Base-by-base conservation (phyloP, 2,797 vertebrate genomes). In the Onychomys leucogaster region DNA sequence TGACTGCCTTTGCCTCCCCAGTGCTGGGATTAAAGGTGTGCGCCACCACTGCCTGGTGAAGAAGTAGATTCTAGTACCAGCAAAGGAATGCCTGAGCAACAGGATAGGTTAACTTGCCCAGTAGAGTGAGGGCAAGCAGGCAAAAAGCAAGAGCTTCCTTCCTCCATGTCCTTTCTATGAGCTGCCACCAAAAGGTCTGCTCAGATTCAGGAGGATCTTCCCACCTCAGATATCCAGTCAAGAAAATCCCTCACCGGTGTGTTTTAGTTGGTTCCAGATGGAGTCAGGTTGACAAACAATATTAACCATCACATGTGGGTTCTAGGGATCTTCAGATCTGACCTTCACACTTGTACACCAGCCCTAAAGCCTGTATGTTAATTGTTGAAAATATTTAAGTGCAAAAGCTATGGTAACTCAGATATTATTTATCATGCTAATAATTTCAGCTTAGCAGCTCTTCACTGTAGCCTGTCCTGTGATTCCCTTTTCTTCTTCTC, bases 401-500 rank as follows among this genome's bases (percentile, higher is more conserved):
- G 32, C 13, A 85, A 92, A 95, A 88, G 6, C 67, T 95, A 5
- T 78, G 77, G 29, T 11, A 94, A 82, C 96, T 94, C 21, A 82
- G 0, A 63, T 91, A 94, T 86, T 83, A 73, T 61, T 94, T 82
- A 46, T 59, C 63, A 55, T 37, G 25, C 59, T 67, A 76, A 61
- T 82, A 76, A 91, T 90, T 95, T 80, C 46, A 96, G 25, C 14
- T 90, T 96, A 29, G n/a, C 67, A 76, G 29, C 27, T 52, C 46
- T 92, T 85, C 52, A 71, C 17, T 76, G 94, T 97, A 91, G 14
- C 57, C 87, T 96, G 7, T 85, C 61, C 57, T 19, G 34, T 93
- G 83, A 83, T 43, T 96, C 96, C 23, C 41, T 95, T 97, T 88
- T 95, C 65, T 92, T 95, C 52, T 93, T 96, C 83, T 91, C 96